Conservation (phyloP, 2,113 vertebrate genomes). For the Rafetus swinhoei region DNA sequence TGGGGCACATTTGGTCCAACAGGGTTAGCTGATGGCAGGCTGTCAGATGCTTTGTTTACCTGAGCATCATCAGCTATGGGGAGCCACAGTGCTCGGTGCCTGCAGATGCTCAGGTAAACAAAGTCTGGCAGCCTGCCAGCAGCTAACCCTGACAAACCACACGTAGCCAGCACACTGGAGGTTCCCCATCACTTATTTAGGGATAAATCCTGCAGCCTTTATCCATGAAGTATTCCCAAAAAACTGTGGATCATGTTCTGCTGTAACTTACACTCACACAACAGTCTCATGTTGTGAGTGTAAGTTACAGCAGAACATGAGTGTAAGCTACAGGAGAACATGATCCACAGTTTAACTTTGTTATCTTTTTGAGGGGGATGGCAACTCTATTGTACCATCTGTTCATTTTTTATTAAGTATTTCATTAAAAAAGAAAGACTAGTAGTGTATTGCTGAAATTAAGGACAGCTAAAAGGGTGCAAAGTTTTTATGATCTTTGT, state of each 20-base stretch:
- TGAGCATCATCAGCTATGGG: no score
- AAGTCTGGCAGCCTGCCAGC: no score
- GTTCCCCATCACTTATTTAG: accelerated
- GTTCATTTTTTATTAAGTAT: constrained; percentile 65
- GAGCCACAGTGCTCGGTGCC: no score
- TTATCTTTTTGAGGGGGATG: constrained; percentile 54
- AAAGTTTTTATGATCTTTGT: not conserved
- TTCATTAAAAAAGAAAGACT: constrained; percentile 42
- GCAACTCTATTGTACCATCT: constrained; percentile 59
- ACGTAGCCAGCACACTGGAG: no score
- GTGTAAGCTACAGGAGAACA: constrained; percentile 39
- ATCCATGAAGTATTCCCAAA: constrained; percentile 15
- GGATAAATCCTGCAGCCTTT: constrained; percentile 19
- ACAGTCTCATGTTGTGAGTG: no score
- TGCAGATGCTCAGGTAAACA: no score
- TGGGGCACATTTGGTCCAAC: no score
- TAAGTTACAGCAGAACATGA: not conserved
- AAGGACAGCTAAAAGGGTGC: constrained; percentile 18
- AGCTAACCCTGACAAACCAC: no score
- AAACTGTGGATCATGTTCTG: not conserved
- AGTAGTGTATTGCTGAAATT: constrained; percentile 29
- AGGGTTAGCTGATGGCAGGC: no score
- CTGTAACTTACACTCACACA: no score
- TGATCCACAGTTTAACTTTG: constrained; percentile 58
- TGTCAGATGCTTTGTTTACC: no score